Conservation (phyloP, 2,888 invertebrate genomes). For the Eristalinus sepulchralis region DNA sequence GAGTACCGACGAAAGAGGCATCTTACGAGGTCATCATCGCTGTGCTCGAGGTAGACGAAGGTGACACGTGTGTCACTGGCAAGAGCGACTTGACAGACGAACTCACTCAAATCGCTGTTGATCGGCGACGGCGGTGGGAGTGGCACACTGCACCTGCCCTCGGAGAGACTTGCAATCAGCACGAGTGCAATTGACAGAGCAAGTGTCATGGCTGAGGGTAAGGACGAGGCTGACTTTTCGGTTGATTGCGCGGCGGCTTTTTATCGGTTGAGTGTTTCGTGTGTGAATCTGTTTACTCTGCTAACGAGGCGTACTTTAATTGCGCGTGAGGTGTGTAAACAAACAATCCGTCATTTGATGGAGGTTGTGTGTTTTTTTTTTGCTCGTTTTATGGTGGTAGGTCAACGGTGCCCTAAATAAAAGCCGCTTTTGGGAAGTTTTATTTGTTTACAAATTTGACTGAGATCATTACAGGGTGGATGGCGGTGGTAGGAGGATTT, state of each 20-base stretch:
- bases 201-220: neutral
- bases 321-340: neutral
- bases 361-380: neutral
- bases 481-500: neutral
- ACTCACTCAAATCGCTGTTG: neutral
- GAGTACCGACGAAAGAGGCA: slow-evolving; percentile 24
- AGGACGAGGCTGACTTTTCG: neutral
- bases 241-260: neutral
- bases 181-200: neutral
- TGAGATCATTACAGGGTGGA: neutral
- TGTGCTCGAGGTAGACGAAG: slow-evolving; percentile 40
- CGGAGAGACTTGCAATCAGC: neutral
- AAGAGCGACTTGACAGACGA: slow-evolving; percentile 34
- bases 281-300: slow-evolving; percentile 7
- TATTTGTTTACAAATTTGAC: too few species aligned
- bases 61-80: slow-evolving; percentile 18
- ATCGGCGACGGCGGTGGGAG: neutral
- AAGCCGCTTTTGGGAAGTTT: neutral
- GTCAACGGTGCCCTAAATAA: neutral
- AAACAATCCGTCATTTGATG: slow-evolving; percentile 4
- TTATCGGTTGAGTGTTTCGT: neutral
- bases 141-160: neutral
- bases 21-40: slow-evolving; percentile 2
- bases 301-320: slow-evolving; percentile 22
- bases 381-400: neutral